Conservation (phyloP, 1,140 invertebrate genomes). For the Tyrophagus putrescentiae region DNA sequence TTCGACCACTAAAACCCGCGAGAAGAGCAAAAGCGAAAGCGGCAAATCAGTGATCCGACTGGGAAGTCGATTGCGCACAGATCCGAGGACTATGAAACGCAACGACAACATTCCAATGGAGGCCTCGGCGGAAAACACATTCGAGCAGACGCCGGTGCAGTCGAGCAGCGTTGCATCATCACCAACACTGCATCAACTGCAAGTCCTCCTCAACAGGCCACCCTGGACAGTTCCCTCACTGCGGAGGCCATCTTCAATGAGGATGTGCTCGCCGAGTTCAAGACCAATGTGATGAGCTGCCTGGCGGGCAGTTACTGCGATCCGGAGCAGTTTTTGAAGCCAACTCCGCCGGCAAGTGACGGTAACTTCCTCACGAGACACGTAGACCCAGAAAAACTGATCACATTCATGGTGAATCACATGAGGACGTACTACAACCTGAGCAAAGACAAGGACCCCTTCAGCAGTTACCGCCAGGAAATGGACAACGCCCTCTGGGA, state of each 20-base stretch:
- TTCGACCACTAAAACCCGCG: too few relatives aligned
- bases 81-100: neutral
- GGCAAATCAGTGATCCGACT: too few relatives aligned
- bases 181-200: too few relatives aligned
- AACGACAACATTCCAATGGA: neutral
- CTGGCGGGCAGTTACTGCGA: neutral
- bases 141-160: neutral
- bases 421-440: neutral
- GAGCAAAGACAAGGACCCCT: neutral
- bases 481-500: neutral
- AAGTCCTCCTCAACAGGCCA: too few relatives aligned
- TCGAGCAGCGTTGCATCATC: neutral
- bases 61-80: too few relatives aligned
- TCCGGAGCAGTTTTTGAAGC: neutral
- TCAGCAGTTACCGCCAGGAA: neutral
- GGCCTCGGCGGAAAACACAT: neutral
- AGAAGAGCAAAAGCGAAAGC: too few relatives aligned
- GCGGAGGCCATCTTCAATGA: neutral
- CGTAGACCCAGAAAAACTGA: neutral
- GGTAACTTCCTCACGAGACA: neutral
- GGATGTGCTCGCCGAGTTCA: neutral
- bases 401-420: neutral
- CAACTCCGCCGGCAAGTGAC: neutral
- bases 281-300: neutral
- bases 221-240: neutral